These are phyloP conservation scores for Rotaria socialis DNA, from an alignment of 2,888 invertebrate species.

Conservation along the genomic window DNA sequence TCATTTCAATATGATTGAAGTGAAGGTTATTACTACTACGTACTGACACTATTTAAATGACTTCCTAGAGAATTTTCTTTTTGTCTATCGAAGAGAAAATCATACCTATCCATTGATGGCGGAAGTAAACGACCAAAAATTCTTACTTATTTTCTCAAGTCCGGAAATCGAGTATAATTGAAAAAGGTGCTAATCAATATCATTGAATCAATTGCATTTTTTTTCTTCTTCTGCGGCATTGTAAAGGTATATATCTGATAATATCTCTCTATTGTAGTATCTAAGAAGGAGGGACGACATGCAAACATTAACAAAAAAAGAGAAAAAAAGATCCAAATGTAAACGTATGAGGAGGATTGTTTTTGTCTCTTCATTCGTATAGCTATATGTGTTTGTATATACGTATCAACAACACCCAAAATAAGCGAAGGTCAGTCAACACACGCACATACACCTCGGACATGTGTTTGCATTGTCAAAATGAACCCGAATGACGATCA, in stretches of 20 bases:
- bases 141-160: neutral
- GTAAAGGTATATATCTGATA: neutral
- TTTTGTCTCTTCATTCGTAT: neutral
- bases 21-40: neutral
- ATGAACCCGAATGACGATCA: slow-evolving; percentile 19
- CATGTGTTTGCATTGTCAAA: slow-evolving; percentile 14
- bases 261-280: neutral
- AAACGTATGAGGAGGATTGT: neutral
- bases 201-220: neutral
- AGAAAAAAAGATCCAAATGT: neutral
- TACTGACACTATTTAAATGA: slow-evolving; percentile 17
- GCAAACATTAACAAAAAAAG: neutral
- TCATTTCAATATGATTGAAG: slow-evolving; percentile 1
- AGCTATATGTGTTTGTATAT: neutral
- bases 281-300: slow-evolving; percentile 10
- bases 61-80: neutral
- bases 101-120: neutral
- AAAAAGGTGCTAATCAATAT: neutral
- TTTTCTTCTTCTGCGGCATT: neutral
- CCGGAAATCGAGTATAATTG: neutral
- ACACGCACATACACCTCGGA: neutral
- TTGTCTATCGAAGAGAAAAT: neutral
- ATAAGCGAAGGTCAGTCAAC: slow-evolving; percentile 11
- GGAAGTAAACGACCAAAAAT: neutral
- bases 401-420: neutral